Evolutionary conservation across 2,888 invertebrate genomes (phyloP).

Genomic region (Torymus auratus): DNA sequence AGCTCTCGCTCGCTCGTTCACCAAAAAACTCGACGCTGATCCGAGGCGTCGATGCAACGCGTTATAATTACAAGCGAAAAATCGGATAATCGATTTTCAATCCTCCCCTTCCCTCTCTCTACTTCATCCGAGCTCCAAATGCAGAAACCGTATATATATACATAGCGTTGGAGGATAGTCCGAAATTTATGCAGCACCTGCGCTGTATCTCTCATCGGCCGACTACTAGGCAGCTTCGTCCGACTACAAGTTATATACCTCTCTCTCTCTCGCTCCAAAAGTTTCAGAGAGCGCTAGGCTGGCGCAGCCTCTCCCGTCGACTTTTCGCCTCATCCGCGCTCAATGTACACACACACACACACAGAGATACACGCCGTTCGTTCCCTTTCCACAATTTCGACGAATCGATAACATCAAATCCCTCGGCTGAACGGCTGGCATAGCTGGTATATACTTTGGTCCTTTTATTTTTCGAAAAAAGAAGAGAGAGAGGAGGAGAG

Average conservation of each 20-base stretch:
- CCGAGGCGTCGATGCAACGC: neutral
- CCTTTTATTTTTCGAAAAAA: constrained; percentile 18
- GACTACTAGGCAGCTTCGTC: constrained; percentile 21
- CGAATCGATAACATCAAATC: constrained; percentile 63
- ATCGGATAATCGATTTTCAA: constrained; percentile 22
- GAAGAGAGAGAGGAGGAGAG: constrained; percentile 1
- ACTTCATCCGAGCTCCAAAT: neutral
- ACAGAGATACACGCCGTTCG: constrained; percentile 42
- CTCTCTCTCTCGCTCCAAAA: constrained; percentile 24
- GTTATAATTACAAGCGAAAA: constrained; percentile 26
- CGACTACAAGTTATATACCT: too few species aligned
- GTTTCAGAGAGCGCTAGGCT: constrained; percentile 3
- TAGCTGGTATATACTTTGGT: neutral
- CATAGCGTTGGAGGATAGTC: constrained; percentile 10
- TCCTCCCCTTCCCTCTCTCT: neutral
- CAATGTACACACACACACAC: neutral
- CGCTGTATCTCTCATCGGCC: constrained; percentile 51
- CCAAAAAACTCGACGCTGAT: neutral
- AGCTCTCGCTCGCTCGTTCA: neutral
- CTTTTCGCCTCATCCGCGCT: constrained; percentile 34
- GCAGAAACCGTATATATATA: constrained; percentile 6
- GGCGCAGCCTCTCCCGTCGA: constrained; percentile 16
- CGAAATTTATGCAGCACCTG: constrained; percentile 52
- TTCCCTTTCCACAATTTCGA: constrained; percentile 61
- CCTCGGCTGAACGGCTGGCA: constrained; percentile 38